These are phyloP conservation scores for Microtus richardsoni DNA, from an alignment of 2,113 vertebrate genomes.

Conservation along the genomic window DNA sequence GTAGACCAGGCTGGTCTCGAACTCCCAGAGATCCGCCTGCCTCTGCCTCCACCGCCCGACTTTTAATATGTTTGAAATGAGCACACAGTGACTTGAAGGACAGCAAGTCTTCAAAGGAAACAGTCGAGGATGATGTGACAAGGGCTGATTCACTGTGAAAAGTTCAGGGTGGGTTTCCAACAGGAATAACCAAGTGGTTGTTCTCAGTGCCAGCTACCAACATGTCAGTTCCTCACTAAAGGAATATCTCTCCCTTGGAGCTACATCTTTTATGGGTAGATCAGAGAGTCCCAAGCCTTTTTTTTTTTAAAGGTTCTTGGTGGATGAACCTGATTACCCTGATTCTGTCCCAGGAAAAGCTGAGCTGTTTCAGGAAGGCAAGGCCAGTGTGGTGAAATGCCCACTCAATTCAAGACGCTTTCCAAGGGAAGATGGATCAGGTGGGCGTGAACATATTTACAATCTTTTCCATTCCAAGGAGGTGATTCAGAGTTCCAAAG, in stretches of 20 bases:
- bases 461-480: constrained; percentile 28
- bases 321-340: neutral
- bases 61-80: neutral
- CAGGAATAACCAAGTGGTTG: neutral
- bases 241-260: neutral
- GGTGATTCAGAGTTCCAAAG: constrained; percentile 66
- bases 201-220: neutral
- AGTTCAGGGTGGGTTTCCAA: neutral
- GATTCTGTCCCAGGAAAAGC: neutral
- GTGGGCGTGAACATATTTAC: constrained; percentile 4
- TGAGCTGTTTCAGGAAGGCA: neutral
- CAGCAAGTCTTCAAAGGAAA: neutral
- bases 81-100: neutral
- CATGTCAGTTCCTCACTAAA: neutral
- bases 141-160: neutral
- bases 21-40: too few species aligned
- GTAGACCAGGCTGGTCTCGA: too few species aligned
- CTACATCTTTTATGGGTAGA: neutral
- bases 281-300: neutral
- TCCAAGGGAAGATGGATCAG: neutral
- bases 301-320: neutral
- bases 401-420: constrained; percentile 48
- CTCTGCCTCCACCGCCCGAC: too few species aligned
- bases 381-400: neutral
- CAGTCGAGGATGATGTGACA: neutral